Base-by-base conservation (phyloP, 2,797 vertebrate species). In the Vespertilio murinus region DNA sequence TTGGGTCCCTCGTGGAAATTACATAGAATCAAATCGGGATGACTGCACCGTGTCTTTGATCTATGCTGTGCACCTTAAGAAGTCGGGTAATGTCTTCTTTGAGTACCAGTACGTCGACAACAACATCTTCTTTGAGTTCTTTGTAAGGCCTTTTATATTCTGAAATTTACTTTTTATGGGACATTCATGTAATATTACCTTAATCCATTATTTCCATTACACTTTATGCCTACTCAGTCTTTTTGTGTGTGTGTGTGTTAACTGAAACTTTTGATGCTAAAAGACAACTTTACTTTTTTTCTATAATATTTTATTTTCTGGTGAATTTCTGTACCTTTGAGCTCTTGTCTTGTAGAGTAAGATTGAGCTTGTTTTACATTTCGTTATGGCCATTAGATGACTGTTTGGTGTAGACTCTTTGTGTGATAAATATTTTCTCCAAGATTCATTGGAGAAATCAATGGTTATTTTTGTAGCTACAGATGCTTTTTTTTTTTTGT, bases 61-160 rank as follows among this genome's bases (percentile, higher is more conserved):
- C 97, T 99, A 99, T 0, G 99, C 99, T 0, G 99, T 99, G 77
- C 99, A 99, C 95, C 98, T 99, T 95, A 99, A 99, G 98, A 99
- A 99, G 96, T 98, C 98, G 0, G 99, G 99, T 75, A 99, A 98
- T 8, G 98, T 99, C 98, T 98, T 98, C 95, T 99, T 99, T 38
- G 99, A 99, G 87, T 99, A 99, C 97, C 99, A 99, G 96, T 99
- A 99, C 89, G 98, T 99, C 96, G 99, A 99, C 98, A 99, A 99
- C 98, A 99, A 99, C 98, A 98, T 99, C 98, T 98, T 99, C 97
- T 99, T 99, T 97, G 99, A 99, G 97, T 99, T 99, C 98, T 99
- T 99, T 98, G 99, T 99, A 98, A 99, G 99, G 8, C n/a, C 64
- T 98, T 74, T 97, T 96, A 95, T 65, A 49, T 95, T 95, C 42